Conservation (phyloP, 2,113 vertebrate genomes). For the Tretioscincus oriximinensis region DNA sequence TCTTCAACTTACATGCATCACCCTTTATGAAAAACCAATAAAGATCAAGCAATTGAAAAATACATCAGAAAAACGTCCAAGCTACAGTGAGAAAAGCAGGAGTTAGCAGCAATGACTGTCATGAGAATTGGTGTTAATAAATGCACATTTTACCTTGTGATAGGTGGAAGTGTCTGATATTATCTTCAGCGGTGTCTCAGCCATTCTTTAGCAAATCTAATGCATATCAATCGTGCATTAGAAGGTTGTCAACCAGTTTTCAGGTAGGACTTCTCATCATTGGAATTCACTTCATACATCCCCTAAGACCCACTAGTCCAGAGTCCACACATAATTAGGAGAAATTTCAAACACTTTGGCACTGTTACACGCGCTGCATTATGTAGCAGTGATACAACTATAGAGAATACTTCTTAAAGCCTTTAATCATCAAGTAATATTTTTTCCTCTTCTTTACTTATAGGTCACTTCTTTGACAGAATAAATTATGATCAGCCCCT, state of each 20-base stretch:
- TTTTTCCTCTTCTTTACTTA: conserved; percentile 67
- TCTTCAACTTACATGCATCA: not conserved
- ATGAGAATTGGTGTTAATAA: not conserved
- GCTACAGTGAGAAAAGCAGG: not conserved
- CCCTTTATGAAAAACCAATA: not conserved
- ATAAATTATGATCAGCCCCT: conserved; percentile 69
- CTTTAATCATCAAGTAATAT: conserved; percentile 66
- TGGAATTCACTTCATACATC: conserved; percentile 7
- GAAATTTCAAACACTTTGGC: conserved; percentile 62
- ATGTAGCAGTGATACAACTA: conserved; percentile 40
- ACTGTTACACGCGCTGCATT: conserved; percentile 41
- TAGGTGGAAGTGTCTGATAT: not conserved
- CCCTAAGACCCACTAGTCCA: conserved; percentile 29
- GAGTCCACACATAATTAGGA: conserved; percentile 62
- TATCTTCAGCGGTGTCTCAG: not conserved
- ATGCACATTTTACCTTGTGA: not conserved
- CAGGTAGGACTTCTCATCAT: conserved; percentile 21
- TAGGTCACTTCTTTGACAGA: conserved; percentile 67
- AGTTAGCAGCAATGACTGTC: not conserved
- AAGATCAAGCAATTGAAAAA: not conserved
- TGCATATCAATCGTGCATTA: not conserved
- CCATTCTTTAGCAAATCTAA: not conserved
- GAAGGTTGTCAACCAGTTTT: not conserved
- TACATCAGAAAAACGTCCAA: not conserved
- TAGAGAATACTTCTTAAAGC: conserved; percentile 47